Evolutionary conservation across 2,797 vertebrate genomes (phyloP).

Genomic region (Jordanella pulchra): DNA sequence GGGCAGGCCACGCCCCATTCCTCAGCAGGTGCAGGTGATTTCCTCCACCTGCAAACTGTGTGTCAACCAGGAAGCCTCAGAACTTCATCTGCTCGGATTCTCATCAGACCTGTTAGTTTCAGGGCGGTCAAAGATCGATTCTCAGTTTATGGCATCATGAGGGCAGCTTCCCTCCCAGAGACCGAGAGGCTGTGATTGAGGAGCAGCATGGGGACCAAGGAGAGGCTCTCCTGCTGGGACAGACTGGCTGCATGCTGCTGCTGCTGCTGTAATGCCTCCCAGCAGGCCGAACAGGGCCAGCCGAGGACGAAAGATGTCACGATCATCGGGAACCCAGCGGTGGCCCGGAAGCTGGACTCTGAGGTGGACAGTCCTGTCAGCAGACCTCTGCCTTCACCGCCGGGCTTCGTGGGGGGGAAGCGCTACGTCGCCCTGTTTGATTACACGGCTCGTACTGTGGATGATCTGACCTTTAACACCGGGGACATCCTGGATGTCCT

Average conservation of each 20-base stretch:
- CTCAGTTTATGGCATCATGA: background rate
- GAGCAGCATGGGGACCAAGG: constrained; percentile 44
- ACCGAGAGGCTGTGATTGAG: constrained; percentile 42
- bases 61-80: constrained; percentile 20
- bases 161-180: background rate
- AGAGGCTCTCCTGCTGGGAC: constrained; percentile 52
- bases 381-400: background rate
- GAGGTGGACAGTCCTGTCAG: fast-evolving
- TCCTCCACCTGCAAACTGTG: background rate
- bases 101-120: background rate
- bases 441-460: constrained; percentile 86
- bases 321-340: background rate
- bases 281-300: constrained; percentile 20
- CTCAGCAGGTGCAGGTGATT: constrained; percentile 60
- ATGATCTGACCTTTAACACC: constrained; percentile 87
- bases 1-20: constrained; percentile 46
- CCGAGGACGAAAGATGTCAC: fast-evolving
- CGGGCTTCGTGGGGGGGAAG: background rate
- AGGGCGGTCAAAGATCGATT: constrained; percentile 5
- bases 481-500: constrained; percentile 87
- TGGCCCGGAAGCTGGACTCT: fast-evolving
- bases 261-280: background rate
- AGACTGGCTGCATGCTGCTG: constrained; percentile 52
- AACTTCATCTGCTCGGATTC: constrained; percentile 8
- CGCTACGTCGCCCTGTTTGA: constrained; percentile 88